Conservation (phyloP, 2,113 vertebrate species). For the Triplophysa tibetana region DNA sequence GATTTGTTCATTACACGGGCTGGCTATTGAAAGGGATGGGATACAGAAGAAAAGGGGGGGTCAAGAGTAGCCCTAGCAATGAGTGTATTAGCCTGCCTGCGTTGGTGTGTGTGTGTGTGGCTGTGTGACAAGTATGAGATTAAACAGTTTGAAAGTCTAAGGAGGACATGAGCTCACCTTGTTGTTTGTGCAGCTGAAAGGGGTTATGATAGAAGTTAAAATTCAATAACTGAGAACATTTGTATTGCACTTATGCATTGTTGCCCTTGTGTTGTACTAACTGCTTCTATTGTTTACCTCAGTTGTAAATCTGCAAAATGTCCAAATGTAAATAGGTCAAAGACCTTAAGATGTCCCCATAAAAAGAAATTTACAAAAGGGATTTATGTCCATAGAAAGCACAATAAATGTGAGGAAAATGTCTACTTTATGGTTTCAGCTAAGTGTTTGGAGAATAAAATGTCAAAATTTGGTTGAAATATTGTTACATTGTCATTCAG, state of each 20-base stretch:
- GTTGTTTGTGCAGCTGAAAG: constrained; percentile 21
- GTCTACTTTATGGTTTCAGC: no score
- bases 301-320: no score
- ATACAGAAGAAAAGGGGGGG: constrained; percentile 36
- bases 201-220: constrained; percentile 29
- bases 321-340: no score
- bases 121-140: constrained; percentile 39
- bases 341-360: no score
- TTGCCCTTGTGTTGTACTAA: no score
- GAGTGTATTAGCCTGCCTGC: constrained; percentile 47
- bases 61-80: constrained; percentile 71
- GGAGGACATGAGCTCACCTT: constrained; percentile 62
- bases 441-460: no score
- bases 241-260: neutral
- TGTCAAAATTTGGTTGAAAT: no score
- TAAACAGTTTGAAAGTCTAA: constrained; percentile 63
- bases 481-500: no score
- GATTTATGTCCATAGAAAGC: no score
- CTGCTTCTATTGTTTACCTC: no score
- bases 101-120: constrained; percentile 14
- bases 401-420: no score
- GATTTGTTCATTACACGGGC: constrained; percentile 98
- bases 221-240: neutral
- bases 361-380: no score
- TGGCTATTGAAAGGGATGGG: constrained; percentile 68